These are phyloP conservation scores for Ochropacha duplaris DNA, from an alignment of 2,888 invertebrate species.

Conservation along the genomic window DNA sequence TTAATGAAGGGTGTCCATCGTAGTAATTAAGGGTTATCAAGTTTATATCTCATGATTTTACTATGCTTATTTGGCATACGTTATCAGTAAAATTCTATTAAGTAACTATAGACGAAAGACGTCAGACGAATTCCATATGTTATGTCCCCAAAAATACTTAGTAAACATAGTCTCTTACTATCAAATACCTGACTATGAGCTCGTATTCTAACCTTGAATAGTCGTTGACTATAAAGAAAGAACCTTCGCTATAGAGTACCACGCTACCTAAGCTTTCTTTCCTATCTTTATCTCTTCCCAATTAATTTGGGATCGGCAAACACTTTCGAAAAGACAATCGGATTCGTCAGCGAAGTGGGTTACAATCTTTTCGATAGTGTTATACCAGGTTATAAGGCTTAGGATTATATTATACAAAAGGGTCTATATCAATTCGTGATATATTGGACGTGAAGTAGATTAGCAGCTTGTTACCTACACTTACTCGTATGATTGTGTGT, in stretches of 20 bases:
- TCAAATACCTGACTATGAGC: background rate
- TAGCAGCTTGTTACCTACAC: slow-evolving; percentile 2
- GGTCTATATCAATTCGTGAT: slow-evolving; percentile 1
- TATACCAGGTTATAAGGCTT: background rate
- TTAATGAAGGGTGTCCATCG: slow-evolving; percentile 6
- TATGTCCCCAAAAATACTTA: too few species aligned
- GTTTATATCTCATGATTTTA: too few species aligned
- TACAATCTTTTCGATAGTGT: background rate
- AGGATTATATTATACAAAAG: background rate
- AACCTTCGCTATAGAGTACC: background rate
- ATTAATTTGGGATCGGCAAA: slow-evolving; percentile 20
- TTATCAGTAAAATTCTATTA: too few species aligned
- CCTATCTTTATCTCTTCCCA: slow-evolving; percentile 24
- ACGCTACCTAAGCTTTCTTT: slow-evolving; percentile 23
- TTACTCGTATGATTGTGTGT: background rate
- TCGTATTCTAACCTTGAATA: background rate
- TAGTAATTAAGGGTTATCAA: too few species aligned
- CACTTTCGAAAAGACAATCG: background rate
- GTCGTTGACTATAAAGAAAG: background rate
- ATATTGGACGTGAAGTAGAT: background rate
- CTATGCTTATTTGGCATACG: too few species aligned
- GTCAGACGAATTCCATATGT: too few species aligned
- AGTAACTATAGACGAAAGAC: too few species aligned
- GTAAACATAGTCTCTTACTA: too few species aligned
- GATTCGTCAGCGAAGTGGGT: background rate